Percentiles rank a stretch among this genome's conserved stretches.
Evolutionary conservation across 2,888 invertebrate genomes (phyloP).

Genomic region (Brenthis daphne): DNA sequence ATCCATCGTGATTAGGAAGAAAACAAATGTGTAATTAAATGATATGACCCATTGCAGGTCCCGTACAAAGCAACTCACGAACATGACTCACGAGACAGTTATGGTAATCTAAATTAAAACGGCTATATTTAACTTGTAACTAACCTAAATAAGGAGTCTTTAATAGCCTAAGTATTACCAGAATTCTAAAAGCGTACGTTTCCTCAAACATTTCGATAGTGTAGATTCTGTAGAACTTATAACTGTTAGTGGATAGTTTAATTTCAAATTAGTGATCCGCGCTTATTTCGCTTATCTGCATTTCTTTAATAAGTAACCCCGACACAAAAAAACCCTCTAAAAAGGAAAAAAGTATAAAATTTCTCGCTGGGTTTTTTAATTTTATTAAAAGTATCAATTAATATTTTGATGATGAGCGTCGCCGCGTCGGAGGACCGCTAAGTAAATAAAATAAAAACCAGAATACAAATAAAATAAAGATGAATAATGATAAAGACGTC

Average conservation of each 20-base stretch:
- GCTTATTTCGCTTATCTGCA: background rate
- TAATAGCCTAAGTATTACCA: slow-evolving; percentile 8
- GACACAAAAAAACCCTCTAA: no score
- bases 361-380: no score
- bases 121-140: slow-evolving; percentile 26
- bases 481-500: no score
- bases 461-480: no score
- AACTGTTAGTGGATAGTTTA: background rate
- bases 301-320: no score
- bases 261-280: background rate
- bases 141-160: slow-evolving; percentile 28
- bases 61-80: slow-evolving; percentile 31
- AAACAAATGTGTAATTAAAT: slow-evolving; percentile 17
- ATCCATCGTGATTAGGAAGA: background rate
- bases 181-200: background rate
- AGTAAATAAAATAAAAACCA: no score
- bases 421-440: no score
- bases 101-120: slow-evolving; percentile 37
- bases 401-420: no score
- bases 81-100: slow-evolving; percentile 31
- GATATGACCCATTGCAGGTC: slow-evolving; percentile 13
- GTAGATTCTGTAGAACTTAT: background rate
- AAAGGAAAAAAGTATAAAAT: no score
- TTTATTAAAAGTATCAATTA: no score
- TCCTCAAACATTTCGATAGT: background rate